These are phyloP conservation scores for Chrysaora quinquecirrha DNA, from an alignment of 30 jellyfish, hydroid and myxozoan species.

Conservation along the genomic window DNA sequence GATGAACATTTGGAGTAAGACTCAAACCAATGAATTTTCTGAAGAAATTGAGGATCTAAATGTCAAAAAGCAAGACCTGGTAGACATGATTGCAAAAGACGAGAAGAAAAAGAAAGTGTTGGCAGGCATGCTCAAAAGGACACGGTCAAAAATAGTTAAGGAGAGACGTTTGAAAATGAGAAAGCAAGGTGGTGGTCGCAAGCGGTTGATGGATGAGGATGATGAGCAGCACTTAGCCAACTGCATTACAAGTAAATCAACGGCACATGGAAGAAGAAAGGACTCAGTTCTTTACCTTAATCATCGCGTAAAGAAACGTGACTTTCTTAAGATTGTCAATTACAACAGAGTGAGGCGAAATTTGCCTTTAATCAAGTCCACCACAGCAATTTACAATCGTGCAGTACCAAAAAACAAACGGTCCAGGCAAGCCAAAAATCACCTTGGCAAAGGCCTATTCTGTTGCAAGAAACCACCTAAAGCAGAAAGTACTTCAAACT, in stretches of 20 bases:
- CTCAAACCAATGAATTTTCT: too few relatives aligned
- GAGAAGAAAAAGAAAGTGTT: background rate
- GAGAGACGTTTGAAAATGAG: constrained; percentile 26
- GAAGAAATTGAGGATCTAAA: too few relatives aligned
- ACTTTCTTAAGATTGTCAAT: constrained; percentile 42
- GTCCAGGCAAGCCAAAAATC: constrained; percentile 39
- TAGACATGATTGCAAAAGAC: background rate
- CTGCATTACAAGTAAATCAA: constrained; percentile 37
- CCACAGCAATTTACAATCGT: constrained; percentile 33
- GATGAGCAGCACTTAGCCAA: constrained; percentile 37
- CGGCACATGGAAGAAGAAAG: constrained; percentile 65
- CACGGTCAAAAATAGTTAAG: constrained; percentile 7
- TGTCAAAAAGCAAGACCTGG: constrained; percentile 1
- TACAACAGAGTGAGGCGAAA: constrained; percentile 13
- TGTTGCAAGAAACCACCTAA: constrained; percentile 55
- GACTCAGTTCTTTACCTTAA: constrained; percentile 23
- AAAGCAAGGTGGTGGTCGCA: constrained; percentile 52
- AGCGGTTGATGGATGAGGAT: constrained; percentile 39
- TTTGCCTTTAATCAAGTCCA: constrained; percentile 29
- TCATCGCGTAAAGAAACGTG: constrained; percentile 43
- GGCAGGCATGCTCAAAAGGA: constrained; percentile 3
- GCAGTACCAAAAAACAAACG: constrained; percentile 32
- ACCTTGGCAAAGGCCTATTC: constrained; percentile 34
- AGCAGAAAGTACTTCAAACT: constrained; percentile 30
- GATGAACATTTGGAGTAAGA: too few relatives aligned